These are phyloP conservation scores for Megalops atlanticus DNA, from an alignment of 2,113 vertebrate species.

Conservation along the genomic window DNA sequence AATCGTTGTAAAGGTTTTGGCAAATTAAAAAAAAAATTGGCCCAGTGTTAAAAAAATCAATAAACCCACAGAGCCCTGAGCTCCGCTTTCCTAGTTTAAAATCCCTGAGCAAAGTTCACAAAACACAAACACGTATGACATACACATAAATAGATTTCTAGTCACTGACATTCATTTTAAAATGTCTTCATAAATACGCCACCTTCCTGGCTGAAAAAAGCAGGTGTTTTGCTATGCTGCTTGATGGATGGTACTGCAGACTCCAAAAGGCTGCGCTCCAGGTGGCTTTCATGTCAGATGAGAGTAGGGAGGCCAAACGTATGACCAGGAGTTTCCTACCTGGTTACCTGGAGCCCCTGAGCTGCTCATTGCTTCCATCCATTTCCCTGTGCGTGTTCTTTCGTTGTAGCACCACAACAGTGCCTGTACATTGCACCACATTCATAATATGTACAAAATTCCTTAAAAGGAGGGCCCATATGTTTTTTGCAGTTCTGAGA, in stretches of 20 bases:
- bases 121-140: background rate
- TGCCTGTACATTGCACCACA: background rate
- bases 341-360: background rate
- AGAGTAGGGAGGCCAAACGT: background rate
- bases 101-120: slow-evolving; percentile 21
- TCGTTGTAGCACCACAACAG: background rate
- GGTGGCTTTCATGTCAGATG: background rate
- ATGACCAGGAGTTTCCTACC: background rate
- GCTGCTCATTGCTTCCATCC: background rate
- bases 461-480: background rate
- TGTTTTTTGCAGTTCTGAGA: background rate
- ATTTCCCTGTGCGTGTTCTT: background rate
- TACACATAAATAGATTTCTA: background rate
- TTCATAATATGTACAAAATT: background rate
- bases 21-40: too few relatives aligned
- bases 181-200: background rate
- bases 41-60: too few relatives aligned
- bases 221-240: background rate
- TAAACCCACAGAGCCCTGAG: background rate
- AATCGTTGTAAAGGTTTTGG: too few relatives aligned
- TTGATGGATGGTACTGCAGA: background rate
- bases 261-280: background rate
- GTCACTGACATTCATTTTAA: background rate
- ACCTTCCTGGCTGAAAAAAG: background rate
- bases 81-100: slow-evolving; percentile 8